Evolutionary conservation across 2,113 vertebrate genomes (phyloP).

Genomic region (Holacanthus passer): DNA sequence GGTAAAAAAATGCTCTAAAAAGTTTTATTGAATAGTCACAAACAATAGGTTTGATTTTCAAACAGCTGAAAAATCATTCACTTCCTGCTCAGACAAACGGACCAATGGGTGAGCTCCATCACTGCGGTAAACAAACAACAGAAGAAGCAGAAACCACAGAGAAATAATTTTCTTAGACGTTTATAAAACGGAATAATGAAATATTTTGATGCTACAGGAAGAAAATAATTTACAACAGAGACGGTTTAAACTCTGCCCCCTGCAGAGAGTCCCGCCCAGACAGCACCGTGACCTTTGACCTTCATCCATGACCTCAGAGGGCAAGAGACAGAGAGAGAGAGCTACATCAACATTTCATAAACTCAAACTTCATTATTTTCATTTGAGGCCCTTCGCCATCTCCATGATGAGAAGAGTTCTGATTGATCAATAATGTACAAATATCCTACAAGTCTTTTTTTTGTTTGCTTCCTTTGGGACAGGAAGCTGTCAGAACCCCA

Average conservation of each 20-base stretch:
- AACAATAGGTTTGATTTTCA: slow-evolving; percentile 36
- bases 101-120: slow-evolving; percentile 21
- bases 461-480: slow-evolving; percentile 34
- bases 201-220: slow-evolving; percentile 73
- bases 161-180: slow-evolving; percentile 65
- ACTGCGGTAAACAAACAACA: slow-evolving; percentile 8
- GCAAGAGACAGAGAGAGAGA: neutral
- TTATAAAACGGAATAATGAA: slow-evolving; percentile 65
- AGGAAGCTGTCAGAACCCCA: neutral
- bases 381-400: neutral
- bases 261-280: neutral
- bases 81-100: slow-evolving; percentile 10
- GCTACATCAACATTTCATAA: slow-evolving; percentile 43
- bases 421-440: slow-evolving; percentile 61
- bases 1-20: slow-evolving; percentile 71
- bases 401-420: slow-evolving; percentile 35
- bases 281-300: slow-evolving; percentile 39
- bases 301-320: neutral
- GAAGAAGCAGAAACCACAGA: slow-evolving; percentile 42
- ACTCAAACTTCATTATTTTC: slow-evolving; percentile 34
- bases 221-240: slow-evolving; percentile 80
- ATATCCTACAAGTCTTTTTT: slow-evolving; percentile 68
- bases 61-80: slow-evolving; percentile 16
- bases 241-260: slow-evolving; percentile 40
- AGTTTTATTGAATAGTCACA: slow-evolving; percentile 79